Conservation (phyloP, 37 sponge, comb jelly and placozoan genomes). For the Mnemiopsis leidyi region DNA sequence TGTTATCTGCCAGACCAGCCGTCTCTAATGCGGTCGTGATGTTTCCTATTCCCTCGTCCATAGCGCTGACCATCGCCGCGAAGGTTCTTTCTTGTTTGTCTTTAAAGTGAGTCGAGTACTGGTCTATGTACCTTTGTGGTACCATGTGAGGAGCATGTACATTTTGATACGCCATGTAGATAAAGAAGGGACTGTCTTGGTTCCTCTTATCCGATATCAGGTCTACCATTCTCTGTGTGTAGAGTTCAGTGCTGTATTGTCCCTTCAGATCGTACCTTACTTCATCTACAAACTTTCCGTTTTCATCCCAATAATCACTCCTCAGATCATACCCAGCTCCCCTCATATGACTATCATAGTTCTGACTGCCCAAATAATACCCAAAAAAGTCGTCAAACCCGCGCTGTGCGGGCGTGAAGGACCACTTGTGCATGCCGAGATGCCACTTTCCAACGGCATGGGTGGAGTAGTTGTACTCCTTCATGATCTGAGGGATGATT, state of each 20-base stretch:
- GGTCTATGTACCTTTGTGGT: slow-evolving; percentile 41
- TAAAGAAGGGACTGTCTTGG: slow-evolving; percentile 11
- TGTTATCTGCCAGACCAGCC: slow-evolving; percentile 48
- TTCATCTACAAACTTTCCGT: slow-evolving; percentile 28
- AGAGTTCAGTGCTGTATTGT: slow-evolving; percentile 50
- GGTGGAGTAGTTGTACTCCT: slow-evolving; percentile 62
- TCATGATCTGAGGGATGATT: slow-evolving; percentile 12
- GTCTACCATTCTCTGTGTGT: not conserved
- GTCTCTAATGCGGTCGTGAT: not conserved
- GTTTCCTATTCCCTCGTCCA: slow-evolving; percentile 58
- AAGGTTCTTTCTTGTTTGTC: not conserved
- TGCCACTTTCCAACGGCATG: slow-evolving; percentile 65
- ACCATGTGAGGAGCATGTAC: slow-evolving; percentile 22
- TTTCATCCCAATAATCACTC: not conserved
- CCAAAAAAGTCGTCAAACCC: slow-evolving; percentile 65
- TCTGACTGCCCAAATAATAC: slow-evolving; percentile 10
- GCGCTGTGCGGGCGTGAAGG: slow-evolving; percentile 31
- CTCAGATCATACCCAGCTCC: slow-evolving; percentile 63
- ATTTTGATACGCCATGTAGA: not conserved
- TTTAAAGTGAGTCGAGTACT: not conserved
- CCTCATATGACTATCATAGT: slow-evolving; percentile 39
- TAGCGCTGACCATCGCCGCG: slow-evolving; percentile 22
- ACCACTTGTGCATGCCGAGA: slow-evolving; percentile 36
- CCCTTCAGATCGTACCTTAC: slow-evolving; percentile 9
- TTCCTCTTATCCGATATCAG: not conserved